phyloP scores from a whole-genome alignment of 2,113 vertebrate genomes.

The Rhea americana region DNA sequence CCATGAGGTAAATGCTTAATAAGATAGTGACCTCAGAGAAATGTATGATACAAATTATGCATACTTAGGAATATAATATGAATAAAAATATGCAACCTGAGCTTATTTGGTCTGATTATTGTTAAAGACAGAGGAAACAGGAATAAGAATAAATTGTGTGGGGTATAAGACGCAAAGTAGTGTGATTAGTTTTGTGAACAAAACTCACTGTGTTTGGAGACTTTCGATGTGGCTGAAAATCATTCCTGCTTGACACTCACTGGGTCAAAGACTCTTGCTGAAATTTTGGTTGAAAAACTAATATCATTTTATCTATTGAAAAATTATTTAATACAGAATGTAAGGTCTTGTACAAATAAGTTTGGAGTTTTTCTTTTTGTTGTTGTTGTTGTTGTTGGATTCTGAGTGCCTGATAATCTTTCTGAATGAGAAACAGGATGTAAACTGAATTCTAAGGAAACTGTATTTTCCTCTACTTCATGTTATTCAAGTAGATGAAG shows the following conservation, averaged over 20 bases:
- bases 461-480: not conserved
- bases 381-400: not conserved
- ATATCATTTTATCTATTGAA: not conserved
- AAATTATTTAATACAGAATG: no score
- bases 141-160: not conserved
- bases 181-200: not conserved
- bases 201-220: not conserved
- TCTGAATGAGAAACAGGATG: not conserved
- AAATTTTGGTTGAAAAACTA: not conserved
- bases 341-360: no score
- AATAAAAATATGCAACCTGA: not conserved
- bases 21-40: not conserved
- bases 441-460: not conserved
- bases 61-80: not conserved
- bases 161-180: not conserved
- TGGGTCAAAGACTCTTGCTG: not conserved
- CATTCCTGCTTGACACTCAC: not conserved
- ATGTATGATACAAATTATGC: not conserved
- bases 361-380: no score
- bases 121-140: not conserved
- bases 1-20: slow-evolving; percentile 1
- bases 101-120: not conserved
- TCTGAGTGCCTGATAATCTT: not conserved
- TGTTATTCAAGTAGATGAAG: not conserved
- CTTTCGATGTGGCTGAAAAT: not conserved